Evolutionary conservation across 2,888 invertebrate species (phyloP).

Genomic region (Dromius quadrimaculatus): DNA sequence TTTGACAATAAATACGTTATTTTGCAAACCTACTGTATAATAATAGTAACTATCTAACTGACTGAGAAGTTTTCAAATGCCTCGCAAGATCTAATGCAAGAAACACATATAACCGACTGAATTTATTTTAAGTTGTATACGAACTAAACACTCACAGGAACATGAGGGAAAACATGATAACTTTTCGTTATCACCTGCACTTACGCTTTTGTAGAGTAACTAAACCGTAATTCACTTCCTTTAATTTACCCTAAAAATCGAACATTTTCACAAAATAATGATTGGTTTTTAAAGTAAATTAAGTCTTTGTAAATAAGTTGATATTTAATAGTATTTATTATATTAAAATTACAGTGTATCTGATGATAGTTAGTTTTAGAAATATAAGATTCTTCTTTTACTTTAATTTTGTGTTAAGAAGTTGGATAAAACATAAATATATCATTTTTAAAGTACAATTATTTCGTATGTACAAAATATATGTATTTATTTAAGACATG

Average conservation of each 20-base stretch:
- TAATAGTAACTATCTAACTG: conserved; percentile 22
- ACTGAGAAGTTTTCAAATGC: conserved; percentile 31
- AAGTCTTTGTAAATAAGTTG: conserved; percentile 25
- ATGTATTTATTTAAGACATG: conserved; percentile 52
- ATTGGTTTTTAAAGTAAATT: conserved; percentile 7
- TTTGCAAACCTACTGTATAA: conserved; percentile 44
- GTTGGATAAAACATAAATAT: conserved; percentile 25
- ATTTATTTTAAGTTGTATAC: conserved; percentile 38
- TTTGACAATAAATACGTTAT: conserved; percentile 46
- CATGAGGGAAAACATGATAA: conserved; percentile 27
- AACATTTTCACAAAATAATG: not conserved
- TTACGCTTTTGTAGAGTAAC: conserved; percentile 48
- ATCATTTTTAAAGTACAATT: conserved; percentile 50
- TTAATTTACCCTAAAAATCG: conserved; percentile 6
- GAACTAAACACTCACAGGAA: conserved; percentile 29
- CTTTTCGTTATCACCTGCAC: conserved; percentile 34
- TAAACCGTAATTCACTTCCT: conserved; percentile 32
- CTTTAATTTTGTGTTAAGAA: conserved; percentile 26
- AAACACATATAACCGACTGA: conserved; percentile 42
- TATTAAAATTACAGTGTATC: conserved; percentile 9
- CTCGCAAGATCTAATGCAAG: conserved; percentile 49
- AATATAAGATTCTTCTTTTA: conserved; percentile 39
- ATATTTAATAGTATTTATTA: conserved; percentile 37
- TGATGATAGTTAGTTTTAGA: conserved; percentile 18
- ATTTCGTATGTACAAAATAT: conserved; percentile 44